phyloP scores from a whole-genome alignment of 2,113 vertebrate genomes.

The Motacilla tschutschensis region DNA sequence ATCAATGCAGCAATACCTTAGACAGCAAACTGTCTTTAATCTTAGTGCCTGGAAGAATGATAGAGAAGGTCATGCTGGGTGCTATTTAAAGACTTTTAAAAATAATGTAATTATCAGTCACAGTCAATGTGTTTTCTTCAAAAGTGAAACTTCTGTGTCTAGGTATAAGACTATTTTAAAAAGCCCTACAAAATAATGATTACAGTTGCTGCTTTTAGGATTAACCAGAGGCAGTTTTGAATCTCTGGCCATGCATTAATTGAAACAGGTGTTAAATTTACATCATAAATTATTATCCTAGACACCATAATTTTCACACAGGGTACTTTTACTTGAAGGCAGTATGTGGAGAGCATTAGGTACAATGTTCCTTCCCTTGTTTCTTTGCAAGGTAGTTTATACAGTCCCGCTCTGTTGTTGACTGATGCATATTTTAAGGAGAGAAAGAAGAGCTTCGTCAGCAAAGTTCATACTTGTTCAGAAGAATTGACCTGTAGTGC shows the following conservation, averaged over 20 bases:
- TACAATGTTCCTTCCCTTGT: background rate
- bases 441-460: background rate
- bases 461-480: background rate
- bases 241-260: background rate
- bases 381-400: background rate
- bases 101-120: background rate
- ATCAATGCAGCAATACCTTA: background rate
- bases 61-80: background rate
- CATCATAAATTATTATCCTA: background rate
- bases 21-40: background rate
- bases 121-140: fast-evolving
- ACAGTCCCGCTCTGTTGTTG: background rate
- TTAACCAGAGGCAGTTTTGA: background rate
- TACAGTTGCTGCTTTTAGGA: background rate
- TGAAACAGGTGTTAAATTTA: background rate
- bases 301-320: background rate
- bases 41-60: background rate
- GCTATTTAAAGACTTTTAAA: background rate
- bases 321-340: background rate
- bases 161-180: background rate
- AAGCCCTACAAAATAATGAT: background rate
- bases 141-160: background rate
- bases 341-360: background rate
- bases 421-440: background rate
- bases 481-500: background rate